phyloP scores from a whole-genome alignment of 2,888 invertebrate species.

The Ferdinandea cuprea region DNA sequence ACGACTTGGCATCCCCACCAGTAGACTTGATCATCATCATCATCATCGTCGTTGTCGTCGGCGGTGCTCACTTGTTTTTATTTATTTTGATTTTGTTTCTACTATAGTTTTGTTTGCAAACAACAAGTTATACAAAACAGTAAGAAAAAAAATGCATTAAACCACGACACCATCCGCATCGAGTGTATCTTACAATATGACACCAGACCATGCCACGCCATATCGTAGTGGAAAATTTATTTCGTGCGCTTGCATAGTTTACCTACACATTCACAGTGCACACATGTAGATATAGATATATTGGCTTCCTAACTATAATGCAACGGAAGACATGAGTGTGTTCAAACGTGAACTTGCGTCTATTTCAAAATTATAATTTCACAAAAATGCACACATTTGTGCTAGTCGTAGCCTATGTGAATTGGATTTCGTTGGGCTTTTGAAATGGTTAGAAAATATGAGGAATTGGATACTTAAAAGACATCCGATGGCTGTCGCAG shows the following conservation, averaged over 20 bases:
- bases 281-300: not conserved
- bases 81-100: conserved; percentile 20
- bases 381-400: conserved; percentile 12
- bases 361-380: conserved; percentile 23
- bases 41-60: not conserved
- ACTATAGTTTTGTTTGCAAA: conserved; percentile 13
- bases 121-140: conserved; percentile 32
- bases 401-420: not conserved
- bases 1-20: not conserved
- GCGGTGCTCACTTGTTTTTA: not conserved
- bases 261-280: not conserved
- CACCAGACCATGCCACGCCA: conserved; percentile 10
- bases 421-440: not conserved
- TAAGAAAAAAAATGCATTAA: conserved; percentile 17
- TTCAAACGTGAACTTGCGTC: conserved; percentile 3
- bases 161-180: conserved; percentile 34
- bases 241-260: conserved; percentile 4
- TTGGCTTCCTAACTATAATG: not conserved
- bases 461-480: conserved; percentile 64
- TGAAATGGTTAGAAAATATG: conserved; percentile 20
- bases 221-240: conserved; percentile 46
- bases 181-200: conserved; percentile 19
- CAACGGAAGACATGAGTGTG: conserved; percentile 6
- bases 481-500: conserved; percentile 43
- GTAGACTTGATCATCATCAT: not conserved